A percentile compares a stretch with the other conserved stretches of the same genome.
phyloP scores from a whole-genome alignment of 2,888 invertebrate species.

The Epinotia ramella region DNA sequence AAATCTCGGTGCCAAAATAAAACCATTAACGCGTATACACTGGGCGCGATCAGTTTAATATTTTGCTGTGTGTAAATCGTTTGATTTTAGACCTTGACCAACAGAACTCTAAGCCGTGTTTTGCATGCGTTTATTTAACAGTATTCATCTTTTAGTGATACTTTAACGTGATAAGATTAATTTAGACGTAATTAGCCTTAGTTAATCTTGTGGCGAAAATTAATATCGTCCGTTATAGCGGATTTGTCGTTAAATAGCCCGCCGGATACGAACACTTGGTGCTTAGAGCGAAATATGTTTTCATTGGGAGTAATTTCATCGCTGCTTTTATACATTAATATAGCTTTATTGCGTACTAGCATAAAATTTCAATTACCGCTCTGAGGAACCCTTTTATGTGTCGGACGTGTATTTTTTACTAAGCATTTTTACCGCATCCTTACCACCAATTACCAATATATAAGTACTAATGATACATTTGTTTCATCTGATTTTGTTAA shows the following conservation, averaged over 20 bases:
- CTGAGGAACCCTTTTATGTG: neutral
- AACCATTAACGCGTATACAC: slow-evolving; percentile 19
- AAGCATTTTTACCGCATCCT: neutral
- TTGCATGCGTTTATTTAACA: neutral
- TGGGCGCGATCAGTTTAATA: neutral
- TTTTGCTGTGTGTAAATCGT: neutral
- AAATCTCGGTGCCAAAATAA: slow-evolving; percentile 25
- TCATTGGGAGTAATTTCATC: slow-evolving; percentile 26
- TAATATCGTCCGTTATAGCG: slow-evolving; percentile 34
- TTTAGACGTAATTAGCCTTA: slow-evolving; percentile 27
- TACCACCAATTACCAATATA: neutral
- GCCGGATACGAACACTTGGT: slow-evolving; percentile 6
- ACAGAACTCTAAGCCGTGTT: neutral
- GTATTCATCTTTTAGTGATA: slow-evolving; percentile 7
- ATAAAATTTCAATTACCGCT: slow-evolving; percentile 8
- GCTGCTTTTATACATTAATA: neutral
- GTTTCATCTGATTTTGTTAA: too few relatives aligned
- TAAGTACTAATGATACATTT: too few relatives aligned
- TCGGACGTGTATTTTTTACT: neutral
- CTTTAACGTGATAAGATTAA: slow-evolving; percentile 28
- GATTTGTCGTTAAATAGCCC: slow-evolving; percentile 29
- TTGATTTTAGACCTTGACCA: slow-evolving; percentile 7
- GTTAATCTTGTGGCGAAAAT: slow-evolving; percentile 39
- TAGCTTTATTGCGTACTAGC: neutral
- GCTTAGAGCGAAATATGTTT: slow-evolving; percentile 32